phyloP scores from a whole-genome alignment of 2,797 vertebrate species.

The Epinephelus coioides region DNA sequence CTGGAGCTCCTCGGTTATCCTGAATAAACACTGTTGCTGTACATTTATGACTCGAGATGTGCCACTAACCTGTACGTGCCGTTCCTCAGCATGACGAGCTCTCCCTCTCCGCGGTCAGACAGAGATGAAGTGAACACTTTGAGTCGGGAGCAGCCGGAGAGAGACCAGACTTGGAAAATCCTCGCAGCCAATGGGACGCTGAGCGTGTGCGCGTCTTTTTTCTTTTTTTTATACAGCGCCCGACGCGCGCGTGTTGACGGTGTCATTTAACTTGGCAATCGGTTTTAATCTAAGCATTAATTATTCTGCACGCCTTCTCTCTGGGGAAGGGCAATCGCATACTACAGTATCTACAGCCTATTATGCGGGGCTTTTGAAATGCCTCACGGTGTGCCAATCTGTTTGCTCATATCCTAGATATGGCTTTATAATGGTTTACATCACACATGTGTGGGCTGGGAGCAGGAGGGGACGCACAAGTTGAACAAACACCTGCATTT shows the following conservation, averaged over 20 bases:
- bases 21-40: background rate
- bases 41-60: conserved; percentile 1
- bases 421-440: conserved; percentile 23
- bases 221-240: conserved; percentile 53
- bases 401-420: conserved; percentile 49
- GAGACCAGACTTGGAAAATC: conserved; percentile 73
- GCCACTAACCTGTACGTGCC: conserved; percentile 81
- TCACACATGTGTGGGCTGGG: conserved; percentile 34
- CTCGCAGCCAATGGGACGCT: conserved; percentile 82
- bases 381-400: conserved; percentile 18
- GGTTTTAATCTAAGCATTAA: conserved; percentile 82
- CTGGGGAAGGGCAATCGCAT: conserved; percentile 43
- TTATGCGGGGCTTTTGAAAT: conserved; percentile 14
- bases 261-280: conserved; percentile 85
- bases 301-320: conserved; percentile 80
- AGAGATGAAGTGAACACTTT: conserved; percentile 76
- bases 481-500: conserved; percentile 59
- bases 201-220: conserved; percentile 61
- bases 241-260: conserved; percentile 39
- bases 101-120: conserved; percentile 54
- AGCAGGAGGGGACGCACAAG: conserved; percentile 24
- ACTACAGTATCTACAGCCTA: conserved; percentile 12
- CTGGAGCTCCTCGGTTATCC: conserved; percentile 15
- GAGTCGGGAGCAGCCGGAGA: conserved; percentile 73
- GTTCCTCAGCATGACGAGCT: conserved; percentile 83